Evolutionary conservation across 2,888 invertebrate genomes (phyloP), one percentile per base, ranked within the genome.

Genomic region (Apocheima hispidaria): DNA sequence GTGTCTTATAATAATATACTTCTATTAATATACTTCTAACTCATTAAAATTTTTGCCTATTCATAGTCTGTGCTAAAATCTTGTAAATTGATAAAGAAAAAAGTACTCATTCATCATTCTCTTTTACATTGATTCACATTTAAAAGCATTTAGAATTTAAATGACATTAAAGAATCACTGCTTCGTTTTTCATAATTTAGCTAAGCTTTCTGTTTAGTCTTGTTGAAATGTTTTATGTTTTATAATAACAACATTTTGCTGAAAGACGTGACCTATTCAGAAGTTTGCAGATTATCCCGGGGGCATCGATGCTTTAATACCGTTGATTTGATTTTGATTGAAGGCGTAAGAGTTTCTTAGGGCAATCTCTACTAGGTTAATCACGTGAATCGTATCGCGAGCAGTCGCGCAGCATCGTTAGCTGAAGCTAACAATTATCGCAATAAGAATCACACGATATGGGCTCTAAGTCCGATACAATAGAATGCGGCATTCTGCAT

Each of bases 251-350:
- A 53, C 48, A 41, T 48, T 41, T 36, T 51, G 30, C 28, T 26
- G 28, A 20, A 28, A 26, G 49, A 49, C 41, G 53, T 49, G 53
- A 49, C 35, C 43, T 56, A 30, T 52, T 61, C 23, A 20, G 0
- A 56, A 56, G 38, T 52, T 52, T 35, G 23, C 46, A 43, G 57
- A 50, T 57, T 43, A 57, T 35, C 28, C 50, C 20, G 10, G 26
- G 12, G 36, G 57, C 35, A 5, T n/a, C 43, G 2, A 49, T 33
- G 41, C 30, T 48, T 38, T 23, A 18, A 20, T 16, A 43, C 41
- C 41, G 38, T 51, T 57, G 43, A 30, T 36, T 43, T 30, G 18
- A 16, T 28, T 43, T 43, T 50, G 23, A 51, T 58, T 38, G 38
- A 51, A 21, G 30, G 41, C 14, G 16, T n/a, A 14, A 10, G 14